These are phyloP conservation scores for Phortica okadai DNA, from an alignment of 2,888 invertebrate species.

Conservation along the genomic window DNA sequence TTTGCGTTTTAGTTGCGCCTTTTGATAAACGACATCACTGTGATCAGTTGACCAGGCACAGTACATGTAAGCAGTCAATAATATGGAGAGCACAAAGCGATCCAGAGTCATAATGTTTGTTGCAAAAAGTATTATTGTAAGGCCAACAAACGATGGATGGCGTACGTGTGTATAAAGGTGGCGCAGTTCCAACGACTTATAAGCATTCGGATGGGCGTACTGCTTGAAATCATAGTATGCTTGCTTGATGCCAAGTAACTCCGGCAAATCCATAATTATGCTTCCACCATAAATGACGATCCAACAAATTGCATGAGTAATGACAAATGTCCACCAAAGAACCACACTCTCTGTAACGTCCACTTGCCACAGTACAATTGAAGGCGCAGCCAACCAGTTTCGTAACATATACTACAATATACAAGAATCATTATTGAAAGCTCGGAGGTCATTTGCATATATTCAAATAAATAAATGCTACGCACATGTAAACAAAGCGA, in stretches of 20 bases:
- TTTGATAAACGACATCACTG: slow-evolving; percentile 79
- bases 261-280: slow-evolving; percentile 81
- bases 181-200: slow-evolving; percentile 79
- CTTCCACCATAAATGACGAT: slow-evolving; percentile 80
- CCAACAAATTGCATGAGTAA: slow-evolving; percentile 79
- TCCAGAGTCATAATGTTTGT: slow-evolving; percentile 82
- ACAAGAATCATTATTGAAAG: background rate
- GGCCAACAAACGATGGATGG: slow-evolving; percentile 81
- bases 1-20: slow-evolving; percentile 77
- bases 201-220: slow-evolving; percentile 77
- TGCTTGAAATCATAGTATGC: slow-evolving; percentile 79
- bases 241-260: slow-evolving; percentile 81
- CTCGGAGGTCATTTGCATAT: slow-evolving; percentile 6
- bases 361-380: slow-evolving; percentile 79
- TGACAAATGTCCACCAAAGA: slow-evolving; percentile 77
- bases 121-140: slow-evolving; percentile 79
- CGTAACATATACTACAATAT: slow-evolving; percentile 76
- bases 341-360: slow-evolving; percentile 75
- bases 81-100: slow-evolving; percentile 77
- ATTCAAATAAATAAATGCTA: slow-evolving; percentile 35
- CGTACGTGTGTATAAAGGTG: slow-evolving; percentile 79
- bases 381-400: slow-evolving; percentile 78
- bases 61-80: slow-evolving; percentile 80
- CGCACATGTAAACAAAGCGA: slow-evolving; percentile 77
- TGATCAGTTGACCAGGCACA: slow-evolving; percentile 80